Base-by-base conservation (phyloP, 1,140 invertebrate genomes). In the Octopus sinensis region DNA sequence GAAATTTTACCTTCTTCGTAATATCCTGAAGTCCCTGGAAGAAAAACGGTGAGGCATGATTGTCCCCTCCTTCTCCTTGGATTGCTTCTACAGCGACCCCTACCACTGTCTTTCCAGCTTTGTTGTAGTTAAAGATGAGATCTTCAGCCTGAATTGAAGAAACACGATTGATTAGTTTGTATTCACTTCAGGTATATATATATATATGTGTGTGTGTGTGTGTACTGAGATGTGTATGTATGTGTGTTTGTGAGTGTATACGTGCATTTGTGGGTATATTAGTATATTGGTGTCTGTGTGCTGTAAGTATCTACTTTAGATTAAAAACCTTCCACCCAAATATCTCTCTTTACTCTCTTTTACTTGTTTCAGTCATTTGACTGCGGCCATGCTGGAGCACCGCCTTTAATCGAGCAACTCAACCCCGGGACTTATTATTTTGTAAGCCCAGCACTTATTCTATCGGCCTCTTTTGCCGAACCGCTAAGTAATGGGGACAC, bases 51-150 rank as follows among this genome's bases (percentile, higher is more conserved):
- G 96, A 97, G 2, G 94, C 98, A 88, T 98, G 95, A 89, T 98
- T 95, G 88, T 99, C 98, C 7, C 98, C 98, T 4, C 98, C 98
- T 92, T 99, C 98, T 0, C 96, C 94, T 91, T 99, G 98, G 87
- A 99, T 98, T 0, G 98, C 98, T 90, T 99, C 98, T 7, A 98
- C 93, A 51, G 98, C 94, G 17, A 99, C 93, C n/a, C 96, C 98
- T 10, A 96, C 97, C 0, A 99, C 96, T 1, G 96, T 95, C 54
- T 91, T 92, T 23, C 93, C 93, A 83, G 94, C 95, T 68, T 86
- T 86, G 4, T 94, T 94, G 84, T 94, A 96, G 81, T 93, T 90
- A 51, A 94, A 92, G 84, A 99, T 96, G 10, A 85, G 77, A 9
- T 88, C 85, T 73, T 84, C 78, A 12, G 89, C 87, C 90, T 91